Evolutionary conservation across 30 jellyfish, hydroid and myxozoan species (phyloP).

Genomic region (Turritopsis dohrnii): DNA sequence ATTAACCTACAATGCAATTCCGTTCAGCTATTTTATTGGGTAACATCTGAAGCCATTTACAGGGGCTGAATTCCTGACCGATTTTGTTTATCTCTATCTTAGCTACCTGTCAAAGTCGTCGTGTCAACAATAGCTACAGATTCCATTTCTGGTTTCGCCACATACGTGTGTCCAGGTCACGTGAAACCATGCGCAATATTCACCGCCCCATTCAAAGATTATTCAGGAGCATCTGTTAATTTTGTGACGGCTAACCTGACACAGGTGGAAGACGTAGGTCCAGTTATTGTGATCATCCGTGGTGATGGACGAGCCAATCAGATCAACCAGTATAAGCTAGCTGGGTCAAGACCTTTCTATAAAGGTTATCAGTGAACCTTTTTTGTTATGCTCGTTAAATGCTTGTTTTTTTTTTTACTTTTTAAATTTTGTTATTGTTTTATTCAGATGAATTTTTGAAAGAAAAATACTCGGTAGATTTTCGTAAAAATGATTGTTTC

Average conservation of each 20-base stretch:
- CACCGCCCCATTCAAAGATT: conserved; percentile 46
- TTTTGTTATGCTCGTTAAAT: no score
- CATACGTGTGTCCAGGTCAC: conserved; percentile 49
- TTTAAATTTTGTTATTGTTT: no score
- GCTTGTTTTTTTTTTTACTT: no score
- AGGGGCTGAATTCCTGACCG: no score
- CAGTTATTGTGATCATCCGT: conserved; percentile 42
- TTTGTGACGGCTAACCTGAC: conserved; percentile 22
- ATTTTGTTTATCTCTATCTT: neutral
- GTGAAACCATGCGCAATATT: conserved; percentile 23
- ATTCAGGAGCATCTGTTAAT: conserved; percentile 49
- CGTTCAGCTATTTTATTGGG: no score
- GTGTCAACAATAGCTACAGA: conserved; percentile 43
- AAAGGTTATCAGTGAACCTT: no score
- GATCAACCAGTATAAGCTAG: conserved; percentile 32
- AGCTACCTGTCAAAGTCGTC: conserved; percentile 3
- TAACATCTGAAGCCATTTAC: no score
- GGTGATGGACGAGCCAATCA: conserved; percentile 45
- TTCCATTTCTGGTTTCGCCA: conserved; percentile 49
- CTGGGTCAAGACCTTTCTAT: conserved; percentile 34
- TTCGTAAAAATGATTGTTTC: no score
- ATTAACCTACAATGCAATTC: no score
- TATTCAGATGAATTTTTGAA: no score
- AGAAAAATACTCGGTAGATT: no score
- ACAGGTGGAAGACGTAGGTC: conserved; percentile 44